These are phyloP conservation scores for Trissonchulus latispiculum DNA, from an alignment of 2,888 invertebrate species.

Conservation along the genomic window DNA sequence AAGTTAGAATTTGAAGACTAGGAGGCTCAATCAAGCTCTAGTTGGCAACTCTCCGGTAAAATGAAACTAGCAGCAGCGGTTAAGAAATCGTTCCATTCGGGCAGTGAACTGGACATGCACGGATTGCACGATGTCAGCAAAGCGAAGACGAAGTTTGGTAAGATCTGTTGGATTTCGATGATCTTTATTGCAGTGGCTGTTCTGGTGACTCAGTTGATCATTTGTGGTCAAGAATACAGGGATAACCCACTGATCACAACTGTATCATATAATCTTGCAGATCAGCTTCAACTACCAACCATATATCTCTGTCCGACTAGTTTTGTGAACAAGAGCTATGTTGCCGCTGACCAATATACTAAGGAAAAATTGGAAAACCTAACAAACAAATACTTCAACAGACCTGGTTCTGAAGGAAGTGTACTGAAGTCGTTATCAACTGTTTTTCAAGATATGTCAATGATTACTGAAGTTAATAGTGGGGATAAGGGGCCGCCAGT, in stretches of 20 bases:
- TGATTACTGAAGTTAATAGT: neutral
- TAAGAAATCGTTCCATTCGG: no score
- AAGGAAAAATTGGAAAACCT: neutral
- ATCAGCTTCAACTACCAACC: neutral
- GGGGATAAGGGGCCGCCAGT: neutral
- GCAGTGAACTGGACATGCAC: neutral
- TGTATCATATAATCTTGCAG: neutral
- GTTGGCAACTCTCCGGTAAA: no score
- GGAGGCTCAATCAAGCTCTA: no score
- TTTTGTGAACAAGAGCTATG: neutral
- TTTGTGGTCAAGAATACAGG: neutral
- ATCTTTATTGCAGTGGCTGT: neutral
- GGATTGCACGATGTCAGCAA: neutral
- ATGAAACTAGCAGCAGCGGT: no score
- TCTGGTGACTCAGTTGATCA: neutral
- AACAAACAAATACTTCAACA: neutral
- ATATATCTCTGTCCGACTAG: neutral
- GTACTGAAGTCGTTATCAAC: neutral
- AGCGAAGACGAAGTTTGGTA: neutral
- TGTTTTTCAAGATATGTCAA: neutral
- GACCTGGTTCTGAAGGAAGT: neutral
- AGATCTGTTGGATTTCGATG: neutral
- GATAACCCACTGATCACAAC: neutral
- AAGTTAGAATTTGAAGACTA: no score
- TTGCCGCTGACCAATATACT: neutral